These are phyloP conservation scores for Formicarius rufipectus DNA, from an alignment of 2,113 vertebrate species.

Conservation along the genomic window DNA sequence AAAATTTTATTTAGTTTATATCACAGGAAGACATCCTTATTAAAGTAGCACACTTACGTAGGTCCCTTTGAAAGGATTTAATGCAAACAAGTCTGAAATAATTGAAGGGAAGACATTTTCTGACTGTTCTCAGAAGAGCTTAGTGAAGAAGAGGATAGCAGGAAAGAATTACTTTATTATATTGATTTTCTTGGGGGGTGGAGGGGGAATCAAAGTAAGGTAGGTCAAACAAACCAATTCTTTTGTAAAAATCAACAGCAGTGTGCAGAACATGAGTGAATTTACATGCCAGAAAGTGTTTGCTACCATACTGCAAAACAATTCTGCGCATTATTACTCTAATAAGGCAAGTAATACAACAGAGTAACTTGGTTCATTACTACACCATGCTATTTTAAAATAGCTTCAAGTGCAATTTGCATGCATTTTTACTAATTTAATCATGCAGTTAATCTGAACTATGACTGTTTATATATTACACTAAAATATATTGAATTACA, in stretches of 20 bases:
- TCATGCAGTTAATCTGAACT: conserved; percentile 57
- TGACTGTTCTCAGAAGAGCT: conserved; percentile 83
- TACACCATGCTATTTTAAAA: conserved; percentile 7
- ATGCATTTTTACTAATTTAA: conserved; percentile 39
- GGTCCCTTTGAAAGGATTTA: conserved; percentile 80
- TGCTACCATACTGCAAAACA: conserved; percentile 78
- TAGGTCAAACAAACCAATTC: conserved; percentile 89
- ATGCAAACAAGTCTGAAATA: conserved; percentile 92
- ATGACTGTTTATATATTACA: neutral
- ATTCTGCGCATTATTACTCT: conserved; percentile 64
- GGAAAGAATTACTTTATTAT: conserved; percentile 91
- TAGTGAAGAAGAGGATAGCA: conserved; percentile 84
- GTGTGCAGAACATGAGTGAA: conserved; percentile 68
- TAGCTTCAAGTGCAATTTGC: neutral
- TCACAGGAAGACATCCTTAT: conserved; percentile 81
- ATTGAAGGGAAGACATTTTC: conserved; percentile 88
- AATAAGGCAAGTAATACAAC: conserved; percentile 64
- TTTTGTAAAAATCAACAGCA: conserved; percentile 77
- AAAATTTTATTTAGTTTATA: conserved; percentile 91
- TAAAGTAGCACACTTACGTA: conserved; percentile 79
- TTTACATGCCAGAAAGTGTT: conserved; percentile 87
- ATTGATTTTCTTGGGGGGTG: conserved; percentile 94
- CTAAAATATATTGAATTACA: neutral
- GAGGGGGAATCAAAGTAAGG: conserved; percentile 85
- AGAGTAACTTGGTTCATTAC: conserved; percentile 40